These are phyloP conservation scores for Dendronephthya gigantea DNA, from an alignment of 64 coral and sea anemone genomes.

Conservation along the genomic window DNA sequence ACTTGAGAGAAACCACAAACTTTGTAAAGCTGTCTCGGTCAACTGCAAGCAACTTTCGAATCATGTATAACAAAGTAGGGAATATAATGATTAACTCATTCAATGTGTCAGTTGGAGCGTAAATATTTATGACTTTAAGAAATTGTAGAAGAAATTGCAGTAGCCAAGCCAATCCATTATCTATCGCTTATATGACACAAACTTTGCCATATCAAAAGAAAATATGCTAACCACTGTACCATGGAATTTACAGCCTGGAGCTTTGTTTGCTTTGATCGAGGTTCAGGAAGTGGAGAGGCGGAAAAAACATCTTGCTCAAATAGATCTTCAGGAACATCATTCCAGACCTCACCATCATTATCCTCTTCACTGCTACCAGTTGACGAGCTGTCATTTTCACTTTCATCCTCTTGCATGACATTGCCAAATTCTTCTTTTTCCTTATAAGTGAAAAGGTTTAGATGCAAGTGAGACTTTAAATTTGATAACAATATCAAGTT, in stretches of 20 bases:
- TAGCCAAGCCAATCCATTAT: conserved; percentile 20
- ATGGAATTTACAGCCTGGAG: neutral
- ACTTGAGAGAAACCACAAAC: conserved; percentile 45
- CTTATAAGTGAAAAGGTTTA: too few relatives aligned
- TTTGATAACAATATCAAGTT: too few relatives aligned
- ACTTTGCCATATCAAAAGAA: conserved; percentile 26
- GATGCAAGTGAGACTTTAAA: too few relatives aligned
- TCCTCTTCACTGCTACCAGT: too few relatives aligned
- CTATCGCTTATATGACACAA: conserved; percentile 5
- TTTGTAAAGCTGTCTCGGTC: conserved; percentile 43
- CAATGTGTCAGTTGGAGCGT: neutral
- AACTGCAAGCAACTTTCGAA: conserved; percentile 20
- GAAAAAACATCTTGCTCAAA: neutral
- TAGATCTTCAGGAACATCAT: neutral
- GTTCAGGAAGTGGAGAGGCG: neutral
- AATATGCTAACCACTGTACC: conserved; percentile 21
- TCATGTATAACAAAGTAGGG: conserved; percentile 24
- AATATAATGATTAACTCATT: conserved; percentile 18
- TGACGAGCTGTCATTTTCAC: too few relatives aligned
- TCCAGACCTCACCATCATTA: conserved; percentile 8
- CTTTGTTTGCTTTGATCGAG: neutral
- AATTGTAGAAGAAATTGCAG: conserved; percentile 32
- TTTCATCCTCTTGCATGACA: too few relatives aligned
- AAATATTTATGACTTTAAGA: conserved; percentile 20
- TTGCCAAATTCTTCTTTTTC: too few relatives aligned